These are phyloP conservation scores for Propithecus perrieri DNA, from an alignment of 2,797 vertebrate genomes.

Conservation along the genomic window DNA sequence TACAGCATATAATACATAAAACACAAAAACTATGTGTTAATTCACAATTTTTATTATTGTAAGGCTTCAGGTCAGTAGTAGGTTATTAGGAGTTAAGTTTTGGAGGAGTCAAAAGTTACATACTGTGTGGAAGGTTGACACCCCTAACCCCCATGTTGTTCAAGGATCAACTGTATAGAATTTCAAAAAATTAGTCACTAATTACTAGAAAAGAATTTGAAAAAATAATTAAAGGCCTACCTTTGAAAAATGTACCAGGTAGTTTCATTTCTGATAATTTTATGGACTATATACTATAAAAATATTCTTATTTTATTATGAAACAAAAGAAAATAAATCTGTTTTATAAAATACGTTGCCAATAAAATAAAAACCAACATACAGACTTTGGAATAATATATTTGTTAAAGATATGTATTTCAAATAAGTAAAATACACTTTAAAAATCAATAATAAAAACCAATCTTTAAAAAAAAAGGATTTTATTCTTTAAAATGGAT, in stretches of 20 bases:
- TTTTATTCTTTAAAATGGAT: neutral
- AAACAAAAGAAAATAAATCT: neutral
- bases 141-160: too few species aligned
- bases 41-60: too few species aligned
- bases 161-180: neutral
- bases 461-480: neutral
- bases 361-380: neutral
- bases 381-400: neutral
- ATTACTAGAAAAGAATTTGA: neutral
- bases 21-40: too few species aligned
- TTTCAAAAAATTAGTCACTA: neutral
- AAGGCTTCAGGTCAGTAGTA: too few species aligned
- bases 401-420: neutral
- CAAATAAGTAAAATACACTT: neutral
- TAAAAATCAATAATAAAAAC: neutral
- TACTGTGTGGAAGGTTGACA: too few species aligned
- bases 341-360: neutral
- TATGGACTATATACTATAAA: neutral
- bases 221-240: neutral
- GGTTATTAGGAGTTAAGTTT: too few species aligned
- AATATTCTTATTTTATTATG: neutral
- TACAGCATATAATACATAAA: too few species aligned
- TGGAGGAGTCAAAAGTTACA: too few species aligned
- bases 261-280: neutral
- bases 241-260: neutral